Percentiles rank a stretch among this genome's conserved stretches.
These are phyloP conservation scores for Copsychus sechellarum DNA, from an alignment of 2,113 vertebrate genomes.

Conservation along the genomic window DNA sequence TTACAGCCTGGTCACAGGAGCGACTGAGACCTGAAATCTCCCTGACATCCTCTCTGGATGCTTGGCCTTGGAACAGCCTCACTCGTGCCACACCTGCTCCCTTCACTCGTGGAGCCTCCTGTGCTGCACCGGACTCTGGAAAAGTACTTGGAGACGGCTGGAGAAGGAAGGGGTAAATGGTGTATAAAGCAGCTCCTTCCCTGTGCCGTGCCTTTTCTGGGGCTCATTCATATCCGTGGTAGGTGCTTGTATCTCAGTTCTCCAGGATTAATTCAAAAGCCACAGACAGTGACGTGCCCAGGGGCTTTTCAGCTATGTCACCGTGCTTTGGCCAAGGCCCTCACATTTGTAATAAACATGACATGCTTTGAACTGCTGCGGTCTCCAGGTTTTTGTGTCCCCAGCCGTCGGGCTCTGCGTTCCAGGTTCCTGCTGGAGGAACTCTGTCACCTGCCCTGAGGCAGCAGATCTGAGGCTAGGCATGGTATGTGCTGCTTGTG, in stretches of 20 bases:
- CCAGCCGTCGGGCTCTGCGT: background rate
- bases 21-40: fast-evolving
- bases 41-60: background rate
- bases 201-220: background rate
- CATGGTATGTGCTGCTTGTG: background rate
- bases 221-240: background rate
- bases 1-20: background rate
- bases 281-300: background rate
- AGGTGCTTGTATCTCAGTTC: background rate
- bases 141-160: background rate
- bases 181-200: background rate
- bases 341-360: background rate
- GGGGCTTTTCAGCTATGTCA: background rate
- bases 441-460: background rate
- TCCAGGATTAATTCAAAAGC: background rate
- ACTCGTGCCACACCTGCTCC: background rate
- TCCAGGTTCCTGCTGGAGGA: background rate
- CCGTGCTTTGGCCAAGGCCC: background rate
- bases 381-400: background rate
- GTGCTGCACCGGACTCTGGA: fast-evolving
- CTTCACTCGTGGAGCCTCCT: background rate
- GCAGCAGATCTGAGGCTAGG: background rate
- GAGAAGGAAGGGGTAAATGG: background rate
- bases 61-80: background rate
- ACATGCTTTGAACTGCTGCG: background rate